Base-by-base conservation (phyloP, 2,888 invertebrate species). In the Latrodectus hesperus region DNA sequence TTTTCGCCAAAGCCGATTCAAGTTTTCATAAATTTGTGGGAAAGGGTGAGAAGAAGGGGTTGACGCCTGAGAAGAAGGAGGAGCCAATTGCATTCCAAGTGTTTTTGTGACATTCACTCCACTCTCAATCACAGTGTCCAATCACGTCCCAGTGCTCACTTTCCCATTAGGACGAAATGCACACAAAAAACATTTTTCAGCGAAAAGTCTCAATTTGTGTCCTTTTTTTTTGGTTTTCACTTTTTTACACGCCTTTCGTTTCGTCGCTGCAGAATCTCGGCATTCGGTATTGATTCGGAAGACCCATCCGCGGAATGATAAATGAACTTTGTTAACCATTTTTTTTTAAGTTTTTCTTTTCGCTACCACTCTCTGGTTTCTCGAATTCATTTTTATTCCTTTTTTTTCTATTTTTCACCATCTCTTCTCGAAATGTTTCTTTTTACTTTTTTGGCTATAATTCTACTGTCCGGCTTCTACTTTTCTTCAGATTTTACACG, bases 81-180 rank as follows among this genome's bases (percentile, higher is more conserved):
- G 26, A 68, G 67, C 67, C 67, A 68, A 68, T 17, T 68, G 67
- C 17, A 68, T 60, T 60, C 14, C 16, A 68, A 68, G 67, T 68
- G 67, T 68, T 68, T 68, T 51, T 77, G 26, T 68, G 79, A 79
- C 71, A 79, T 55, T 38, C 60, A 16, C 14, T 52, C 51, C 55
- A 38, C 73, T 53, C 82, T 55, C 82, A 65, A 83, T 83, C 82
- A 83, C 74, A 51, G 49, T 60, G 75, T 70, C 82, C 82, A 83
- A 83, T 83, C 82, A 83, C 82, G 82, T 83, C 16, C 75, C 38
- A n/a, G 68, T 76, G 60, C 82, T 83, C 75, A 82, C 75, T 75
- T 83, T 75, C 82, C 75, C 75, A 83, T 83, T 83, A 83, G 60
- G 74, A 74, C 22, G 64, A 38, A 60, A 38, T 65, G 65, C 51